These are phyloP conservation scores for Pegoplata infirma DNA, from an alignment of 2,888 invertebrate genomes.

Conservation along the genomic window DNA sequence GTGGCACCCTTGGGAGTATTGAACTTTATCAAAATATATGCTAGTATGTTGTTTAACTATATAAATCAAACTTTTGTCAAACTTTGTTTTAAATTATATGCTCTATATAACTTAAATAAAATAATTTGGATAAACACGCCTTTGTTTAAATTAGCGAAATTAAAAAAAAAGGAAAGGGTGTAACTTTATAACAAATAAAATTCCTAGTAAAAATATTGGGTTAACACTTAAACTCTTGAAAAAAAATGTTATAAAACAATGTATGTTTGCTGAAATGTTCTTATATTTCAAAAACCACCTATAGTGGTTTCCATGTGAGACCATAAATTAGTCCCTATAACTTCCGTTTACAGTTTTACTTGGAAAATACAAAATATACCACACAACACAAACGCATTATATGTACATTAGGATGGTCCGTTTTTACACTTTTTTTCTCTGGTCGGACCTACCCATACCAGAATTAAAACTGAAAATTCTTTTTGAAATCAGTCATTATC, in stretches of 20 bases:
- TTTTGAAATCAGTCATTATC: too few species aligned
- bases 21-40: neutral
- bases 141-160: constrained; percentile 36
- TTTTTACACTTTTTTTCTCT: too few species aligned
- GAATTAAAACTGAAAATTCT: too few species aligned
- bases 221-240: constrained; percentile 38
- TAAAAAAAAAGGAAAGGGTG: constrained; percentile 43
- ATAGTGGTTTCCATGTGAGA: constrained; percentile 63
- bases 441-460: too few species aligned
- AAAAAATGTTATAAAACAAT: constrained; percentile 26
- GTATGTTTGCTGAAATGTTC: too few species aligned
- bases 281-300: constrained; percentile 15
- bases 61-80: neutral
- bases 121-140: constrained; percentile 52
- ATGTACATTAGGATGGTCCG: too few species aligned
- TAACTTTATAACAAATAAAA: constrained; percentile 41
- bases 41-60: constrained; percentile 11
- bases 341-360: constrained; percentile 66
- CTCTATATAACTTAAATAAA: constrained; percentile 17
- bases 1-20: neutral
- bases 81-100: neutral
- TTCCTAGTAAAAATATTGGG: constrained; percentile 38
- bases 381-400: constrained; percentile 62
- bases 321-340: constrained; percentile 74
- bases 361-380: constrained; percentile 44